Conservation (phyloP, 2,113 vertebrate species). For the Xyrauchen texanus region DNA sequence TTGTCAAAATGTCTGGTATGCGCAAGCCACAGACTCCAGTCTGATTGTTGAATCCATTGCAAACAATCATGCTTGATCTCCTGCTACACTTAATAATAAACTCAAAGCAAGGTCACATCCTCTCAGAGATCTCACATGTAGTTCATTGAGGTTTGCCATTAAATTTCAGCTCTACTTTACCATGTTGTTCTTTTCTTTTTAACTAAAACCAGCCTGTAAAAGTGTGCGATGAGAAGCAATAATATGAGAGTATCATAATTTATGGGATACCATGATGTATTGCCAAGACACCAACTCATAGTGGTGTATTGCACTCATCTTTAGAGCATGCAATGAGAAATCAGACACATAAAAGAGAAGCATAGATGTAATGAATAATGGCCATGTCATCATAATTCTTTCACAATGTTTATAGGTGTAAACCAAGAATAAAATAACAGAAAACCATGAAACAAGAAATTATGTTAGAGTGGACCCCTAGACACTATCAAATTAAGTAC, state of each 20-base stretch:
- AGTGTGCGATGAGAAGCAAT: constrained; percentile 18
- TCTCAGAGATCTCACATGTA: constrained; percentile 19
- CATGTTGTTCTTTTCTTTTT: background rate
- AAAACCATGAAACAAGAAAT: no score
- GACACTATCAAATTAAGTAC: no score
- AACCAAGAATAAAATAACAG: no score
- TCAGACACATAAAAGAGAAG: no score
- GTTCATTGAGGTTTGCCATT: constrained; percentile 27
- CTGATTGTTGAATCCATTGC: constrained; percentile 75
- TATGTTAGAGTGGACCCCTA: no score
- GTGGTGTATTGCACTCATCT: no score
- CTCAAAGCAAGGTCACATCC: constrained; percentile 51
- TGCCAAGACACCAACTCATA: background rate
- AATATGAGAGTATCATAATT: background rate
- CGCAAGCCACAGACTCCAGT: constrained; percentile 81
- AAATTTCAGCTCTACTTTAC: constrained; percentile 19
- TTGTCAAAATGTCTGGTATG: constrained; percentile 82
- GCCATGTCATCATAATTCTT: no score
- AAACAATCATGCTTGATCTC: constrained; percentile 57
- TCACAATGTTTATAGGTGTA: no score
- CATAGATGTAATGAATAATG: no score
- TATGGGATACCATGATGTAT: background rate
- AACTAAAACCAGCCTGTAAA: background rate
- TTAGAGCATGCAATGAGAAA: no score
- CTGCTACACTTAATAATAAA: constrained; percentile 57